A percentile compares a stretch with the other conserved stretches of the same genome.
phyloP scores from a whole-genome alignment of 2,888 invertebrate genomes.

The Halictus ligatus region DNA sequence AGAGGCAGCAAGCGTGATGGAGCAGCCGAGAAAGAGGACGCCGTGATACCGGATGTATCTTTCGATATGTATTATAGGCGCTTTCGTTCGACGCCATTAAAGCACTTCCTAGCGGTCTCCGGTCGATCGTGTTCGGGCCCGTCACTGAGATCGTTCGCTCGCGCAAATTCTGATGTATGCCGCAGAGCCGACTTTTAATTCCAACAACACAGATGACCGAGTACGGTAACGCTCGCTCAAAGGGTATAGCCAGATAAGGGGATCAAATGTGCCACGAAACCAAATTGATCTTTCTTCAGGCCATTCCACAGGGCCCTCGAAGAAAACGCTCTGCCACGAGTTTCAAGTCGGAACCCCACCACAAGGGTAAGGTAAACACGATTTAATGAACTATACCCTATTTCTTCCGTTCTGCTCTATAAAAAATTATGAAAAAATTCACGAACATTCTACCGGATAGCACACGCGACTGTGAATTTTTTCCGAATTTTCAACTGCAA shows the following conservation, averaged over 20 bases:
- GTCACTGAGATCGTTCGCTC: slow-evolving; percentile 37
- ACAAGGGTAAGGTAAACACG: not conserved
- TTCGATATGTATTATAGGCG: slow-evolving; percentile 69
- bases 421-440: not conserved
- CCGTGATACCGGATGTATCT: slow-evolving; percentile 62
- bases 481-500: not conserved
- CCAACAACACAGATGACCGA: not conserved
- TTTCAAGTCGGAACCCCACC: not conserved
- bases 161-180: not conserved
- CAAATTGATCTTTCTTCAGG: not conserved
- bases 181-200: slow-evolving; percentile 4
- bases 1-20: slow-evolving; percentile 51
- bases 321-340: not conserved
- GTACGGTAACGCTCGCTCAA: not conserved
- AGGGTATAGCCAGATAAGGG: not conserved
- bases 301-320: not conserved
- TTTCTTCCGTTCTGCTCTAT: not conserved
- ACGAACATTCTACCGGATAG: not conserved
- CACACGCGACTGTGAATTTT: not conserved
- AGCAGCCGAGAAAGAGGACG: slow-evolving; percentile 51
- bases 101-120: slow-evolving; percentile 56
- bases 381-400: not conserved
- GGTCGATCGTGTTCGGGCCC: slow-evolving; percentile 49
- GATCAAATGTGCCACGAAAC: not conserved
- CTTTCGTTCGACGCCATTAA: slow-evolving; percentile 57